phyloP scores from a whole-genome alignment of 2,113 vertebrate species.

The Tylochromis polylepis region DNA sequence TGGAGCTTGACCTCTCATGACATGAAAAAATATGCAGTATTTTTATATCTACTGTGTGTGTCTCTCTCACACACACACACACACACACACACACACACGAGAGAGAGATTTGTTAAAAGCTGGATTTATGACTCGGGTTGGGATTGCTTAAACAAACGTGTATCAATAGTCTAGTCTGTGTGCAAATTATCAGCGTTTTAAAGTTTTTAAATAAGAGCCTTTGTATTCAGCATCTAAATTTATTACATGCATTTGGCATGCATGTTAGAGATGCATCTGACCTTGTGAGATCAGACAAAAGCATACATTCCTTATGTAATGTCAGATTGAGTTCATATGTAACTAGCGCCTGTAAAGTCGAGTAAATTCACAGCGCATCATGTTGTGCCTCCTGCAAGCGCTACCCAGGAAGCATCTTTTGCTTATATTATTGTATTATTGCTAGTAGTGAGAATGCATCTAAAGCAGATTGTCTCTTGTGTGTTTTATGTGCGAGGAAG shows the following conservation, averaged over 20 bases:
- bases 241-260: not conserved
- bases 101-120: not conserved
- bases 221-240: not conserved
- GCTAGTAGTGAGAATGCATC: not conserved
- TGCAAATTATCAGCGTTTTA: not conserved
- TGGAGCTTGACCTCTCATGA: too few relatives aligned
- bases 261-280: not conserved
- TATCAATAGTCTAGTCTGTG: not conserved
- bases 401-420: not conserved
- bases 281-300: not conserved
- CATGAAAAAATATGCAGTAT: not conserved
- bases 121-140: not conserved
- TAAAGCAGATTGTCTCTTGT: not conserved
- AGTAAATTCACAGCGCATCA: not conserved
- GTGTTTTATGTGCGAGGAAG: not conserved
- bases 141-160: not conserved
- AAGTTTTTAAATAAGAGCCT: not conserved
- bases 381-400: not conserved
- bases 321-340: not conserved
- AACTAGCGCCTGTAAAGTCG: not conserved
- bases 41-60: not conserved
- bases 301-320: not conserved
- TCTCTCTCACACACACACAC: too few relatives aligned
- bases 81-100: too few relatives aligned
- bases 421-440: not conserved